Evolutionary conservation across 2,113 vertebrate genomes (phyloP).

Genomic region (Panthera tigris): DNA sequence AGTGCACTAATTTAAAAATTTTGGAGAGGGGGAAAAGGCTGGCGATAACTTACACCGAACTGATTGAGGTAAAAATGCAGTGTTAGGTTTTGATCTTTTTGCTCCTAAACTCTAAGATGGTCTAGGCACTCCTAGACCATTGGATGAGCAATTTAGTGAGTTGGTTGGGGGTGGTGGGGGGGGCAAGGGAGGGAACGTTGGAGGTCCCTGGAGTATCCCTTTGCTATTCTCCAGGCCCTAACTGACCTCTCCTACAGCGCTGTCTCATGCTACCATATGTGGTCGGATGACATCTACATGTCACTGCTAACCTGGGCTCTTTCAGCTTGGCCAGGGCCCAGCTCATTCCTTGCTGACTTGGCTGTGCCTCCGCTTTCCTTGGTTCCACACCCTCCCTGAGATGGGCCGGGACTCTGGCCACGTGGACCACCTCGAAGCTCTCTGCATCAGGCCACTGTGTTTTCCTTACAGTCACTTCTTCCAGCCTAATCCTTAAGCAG

Average conservation of each 20-base stretch:
- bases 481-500: neutral
- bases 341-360: neutral
- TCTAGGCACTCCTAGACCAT: no score
- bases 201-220: neutral
- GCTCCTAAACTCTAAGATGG: neutral
- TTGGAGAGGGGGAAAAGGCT: neutral
- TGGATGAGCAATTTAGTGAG: neutral
- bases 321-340: neutral
- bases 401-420: neutral
- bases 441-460: neutral
- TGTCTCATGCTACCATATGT: neutral
- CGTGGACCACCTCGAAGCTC: neutral
- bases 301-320: neutral
- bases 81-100: neutral
- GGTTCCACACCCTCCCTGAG: neutral
- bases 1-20: neutral
- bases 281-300: neutral
- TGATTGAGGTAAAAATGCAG: neutral
- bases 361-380: neutral
- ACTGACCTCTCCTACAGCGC: fast-evolving
- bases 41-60: neutral
- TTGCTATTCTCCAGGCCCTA: neutral
- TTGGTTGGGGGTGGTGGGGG: neutral
- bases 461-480: neutral
- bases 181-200: neutral